These are phyloP conservation scores for Pocota personata DNA, from an alignment of 2,888 invertebrate genomes.

Conservation along the genomic window DNA sequence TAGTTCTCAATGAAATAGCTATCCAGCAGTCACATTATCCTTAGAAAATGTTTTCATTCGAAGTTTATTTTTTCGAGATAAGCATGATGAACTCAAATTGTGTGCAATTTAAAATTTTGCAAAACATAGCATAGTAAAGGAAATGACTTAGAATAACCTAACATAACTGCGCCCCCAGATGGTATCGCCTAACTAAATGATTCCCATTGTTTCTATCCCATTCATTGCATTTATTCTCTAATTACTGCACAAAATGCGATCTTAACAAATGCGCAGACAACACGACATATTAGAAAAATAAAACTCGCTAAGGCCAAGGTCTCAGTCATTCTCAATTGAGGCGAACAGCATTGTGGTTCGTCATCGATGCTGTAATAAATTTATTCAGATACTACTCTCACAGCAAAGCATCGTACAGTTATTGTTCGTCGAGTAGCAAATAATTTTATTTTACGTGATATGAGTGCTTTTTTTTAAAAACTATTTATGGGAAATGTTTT, in stretches of 20 bases:
- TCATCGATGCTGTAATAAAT: conserved; percentile 30
- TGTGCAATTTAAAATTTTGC: too few relatives aligned
- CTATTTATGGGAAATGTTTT: conserved; percentile 63
- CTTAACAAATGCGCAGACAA: conserved; percentile 39
- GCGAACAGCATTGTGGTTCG: conserved; percentile 59
- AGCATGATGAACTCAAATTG: too few relatives aligned
- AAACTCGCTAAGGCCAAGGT: conserved; percentile 67
- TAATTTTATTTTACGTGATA: conserved; percentile 20
- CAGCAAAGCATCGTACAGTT: conserved; percentile 42
- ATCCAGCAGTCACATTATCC: too few relatives aligned
- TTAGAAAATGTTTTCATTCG: too few relatives aligned
- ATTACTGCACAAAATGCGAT: not conserved
- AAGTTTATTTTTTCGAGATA: too few relatives aligned
- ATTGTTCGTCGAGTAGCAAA: conserved; percentile 44
- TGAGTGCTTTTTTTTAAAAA: conserved; percentile 3
- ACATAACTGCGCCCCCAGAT: not conserved
- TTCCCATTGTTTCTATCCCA: not conserved
- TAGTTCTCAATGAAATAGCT: too few relatives aligned
- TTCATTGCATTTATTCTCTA: not conserved
- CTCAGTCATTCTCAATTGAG: conserved; percentile 55
- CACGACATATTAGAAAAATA: conserved; percentile 52
- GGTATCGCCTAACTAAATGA: not conserved
- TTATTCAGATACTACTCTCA: not conserved
- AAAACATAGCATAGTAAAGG: too few relatives aligned
- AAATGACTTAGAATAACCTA: too few relatives aligned